Evolutionary conservation across 2,888 invertebrate genomes (phyloP).

Genomic region (Orchesellides sinensis): DNA sequence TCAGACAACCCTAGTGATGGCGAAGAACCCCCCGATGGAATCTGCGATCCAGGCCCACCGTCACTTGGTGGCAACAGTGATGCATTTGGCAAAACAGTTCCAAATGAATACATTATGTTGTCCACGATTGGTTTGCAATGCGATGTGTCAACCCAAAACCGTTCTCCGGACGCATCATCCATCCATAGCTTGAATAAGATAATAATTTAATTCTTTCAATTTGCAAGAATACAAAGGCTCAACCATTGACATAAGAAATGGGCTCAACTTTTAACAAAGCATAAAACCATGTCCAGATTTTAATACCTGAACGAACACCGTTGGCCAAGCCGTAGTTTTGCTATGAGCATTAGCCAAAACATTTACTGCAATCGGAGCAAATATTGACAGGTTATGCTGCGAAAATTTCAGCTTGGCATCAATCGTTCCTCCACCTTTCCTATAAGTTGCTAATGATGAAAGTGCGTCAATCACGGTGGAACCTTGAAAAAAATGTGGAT

Average conservation of each 20-base stretch:
- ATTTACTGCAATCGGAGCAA: slow-evolving; percentile 65
- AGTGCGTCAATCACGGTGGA: slow-evolving; percentile 81
- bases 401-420: slow-evolving; percentile 65
- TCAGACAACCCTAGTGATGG: slow-evolving; percentile 44
- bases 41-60: slow-evolving; percentile 58
- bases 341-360: slow-evolving; percentile 52
- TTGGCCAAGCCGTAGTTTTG: slow-evolving; percentile 58
- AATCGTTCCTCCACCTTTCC: slow-evolving; percentile 33
- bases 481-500: slow-evolving; percentile 62
- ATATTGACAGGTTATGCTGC: slow-evolving; percentile 52
- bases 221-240: no score
- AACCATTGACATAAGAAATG: no score
- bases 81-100: slow-evolving; percentile 86
- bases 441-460: slow-evolving; percentile 81
- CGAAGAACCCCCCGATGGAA: slow-evolving; percentile 68
- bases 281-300: slow-evolving; percentile 2
- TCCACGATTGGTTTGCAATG: slow-evolving; percentile 94
- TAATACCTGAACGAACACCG: slow-evolving; percentile 58
- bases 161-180: slow-evolving; percentile 95
- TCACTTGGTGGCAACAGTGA: slow-evolving; percentile 81
- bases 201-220: slow-evolving; percentile 61
- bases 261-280: no score
- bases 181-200: slow-evolving; percentile 85
- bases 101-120: slow-evolving; percentile 91
- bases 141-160: slow-evolving; percentile 95